Evolutionary conservation across 2,888 invertebrate species (phyloP).

Genomic region (Cephus rjabovi): DNA sequence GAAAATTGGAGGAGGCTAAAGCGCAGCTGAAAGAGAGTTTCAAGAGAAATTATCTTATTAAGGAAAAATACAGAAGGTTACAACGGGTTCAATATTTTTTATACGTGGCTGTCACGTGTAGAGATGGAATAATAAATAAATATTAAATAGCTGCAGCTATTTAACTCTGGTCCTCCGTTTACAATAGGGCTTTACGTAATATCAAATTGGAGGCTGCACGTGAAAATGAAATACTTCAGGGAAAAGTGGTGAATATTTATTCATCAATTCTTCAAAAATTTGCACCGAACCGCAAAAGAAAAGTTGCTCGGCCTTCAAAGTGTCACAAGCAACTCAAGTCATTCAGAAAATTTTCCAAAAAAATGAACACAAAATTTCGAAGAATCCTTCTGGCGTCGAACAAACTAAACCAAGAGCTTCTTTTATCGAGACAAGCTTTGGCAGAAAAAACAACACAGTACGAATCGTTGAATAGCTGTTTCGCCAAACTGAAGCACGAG

Average conservation of each 20-base stretch:
- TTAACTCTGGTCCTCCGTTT: not conserved
- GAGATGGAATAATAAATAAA: too few species aligned
- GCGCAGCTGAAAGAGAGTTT: slow-evolving; percentile 32
- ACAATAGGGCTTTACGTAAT: slow-evolving; percentile 28
- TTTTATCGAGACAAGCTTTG: slow-evolving; percentile 23
- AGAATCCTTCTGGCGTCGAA: slow-evolving; percentile 25
- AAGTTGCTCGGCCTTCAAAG: slow-evolving; percentile 10
- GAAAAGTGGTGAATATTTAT: slow-evolving; percentile 39
- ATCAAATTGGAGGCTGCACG: slow-evolving; percentile 27
- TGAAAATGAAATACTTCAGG: slow-evolving; percentile 38
- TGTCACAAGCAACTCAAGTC: slow-evolving; percentile 15
- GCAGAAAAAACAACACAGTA: slow-evolving; percentile 32
- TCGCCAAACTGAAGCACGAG: slow-evolving; percentile 35
- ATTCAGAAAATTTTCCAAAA: slow-evolving; percentile 30
- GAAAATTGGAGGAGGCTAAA: slow-evolving; percentile 27
- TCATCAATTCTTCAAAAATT: slow-evolving; percentile 41
- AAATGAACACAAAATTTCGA: slow-evolving; percentile 34
- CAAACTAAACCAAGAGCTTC: slow-evolving; percentile 36
- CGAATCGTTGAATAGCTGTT: slow-evolving; percentile 33
- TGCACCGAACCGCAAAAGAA: slow-evolving; percentile 20
- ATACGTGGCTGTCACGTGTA: not conserved
- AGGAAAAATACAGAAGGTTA: slow-evolving; percentile 39
- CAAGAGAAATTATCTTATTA: slow-evolving; percentile 22
- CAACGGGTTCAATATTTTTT: not conserved
- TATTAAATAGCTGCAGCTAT: not conserved